Base-by-base conservation (phyloP, 2,888 invertebrate species). In the Zygothrica quintamaculata region DNA sequence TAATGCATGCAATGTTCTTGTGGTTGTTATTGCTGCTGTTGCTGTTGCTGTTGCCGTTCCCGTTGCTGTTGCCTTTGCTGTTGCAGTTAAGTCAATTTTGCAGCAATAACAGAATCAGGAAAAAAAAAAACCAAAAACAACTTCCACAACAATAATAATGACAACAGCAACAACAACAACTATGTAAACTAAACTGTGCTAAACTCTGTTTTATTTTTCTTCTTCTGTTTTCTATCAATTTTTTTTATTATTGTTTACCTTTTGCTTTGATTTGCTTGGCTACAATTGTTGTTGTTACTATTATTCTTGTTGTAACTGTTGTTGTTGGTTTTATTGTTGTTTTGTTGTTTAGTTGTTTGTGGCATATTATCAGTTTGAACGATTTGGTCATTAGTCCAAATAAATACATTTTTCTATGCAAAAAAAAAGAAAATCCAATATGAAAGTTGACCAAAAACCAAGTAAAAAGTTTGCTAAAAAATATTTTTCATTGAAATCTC, bases 151-250 rank as follows among this genome's bases (percentile, higher is more conserved):
- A 56, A 53, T 44, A 59, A 58, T 31, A 47, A 67, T 43, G 44
- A 52, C 55, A 64, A 52, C 51, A 55, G 33, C 48, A 77, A 42
- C 61, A 58, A 52, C 40, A 51, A 51, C 40, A 66, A 77, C 81
- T 77, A 73, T 84, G 77, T 81, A 67, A 62, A 78, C 74, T 85
- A 85, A 85, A 85, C 72, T 69, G 73, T 80, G 73, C 60, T 75
- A 75, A 80, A 82, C 73, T 82, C 82, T 69, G 53, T 48, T 34
- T 25, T 22, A 46, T 36, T 46, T 64, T 43, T 16, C 2, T 22
- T 22, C 16, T 4, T n/a, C n/a, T n/a, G n/a, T n/a, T n/a, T n/a
- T n/a, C n/a, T n/a, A n/a, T n/a, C n/a, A n/a, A n/a, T n/a, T n/a
- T n/a, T 31, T 31, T 58, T 31, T 26, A 16, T 50, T 16, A 11